Base-by-base conservation (phyloP, 2,113 vertebrate genomes). In the Erythrolamprus reginae region DNA sequence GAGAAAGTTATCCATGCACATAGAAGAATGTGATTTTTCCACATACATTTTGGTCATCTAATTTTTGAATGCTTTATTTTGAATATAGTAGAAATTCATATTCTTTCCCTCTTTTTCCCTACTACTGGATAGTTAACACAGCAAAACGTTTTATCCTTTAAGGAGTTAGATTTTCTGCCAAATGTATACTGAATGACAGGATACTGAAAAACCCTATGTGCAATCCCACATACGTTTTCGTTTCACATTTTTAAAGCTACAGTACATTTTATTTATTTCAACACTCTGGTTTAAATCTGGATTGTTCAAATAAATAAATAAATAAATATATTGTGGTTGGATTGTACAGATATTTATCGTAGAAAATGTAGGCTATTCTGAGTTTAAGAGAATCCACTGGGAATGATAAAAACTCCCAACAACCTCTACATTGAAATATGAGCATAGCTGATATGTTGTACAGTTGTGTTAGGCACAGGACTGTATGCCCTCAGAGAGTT, bases 61-160 rank as follows among this genome's bases (percentile, higher is more conserved):
- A 86, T 94, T 94, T 93, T 94, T 93, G 86, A 92, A 58, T 89
- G 38, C 42, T 70, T 95, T 94, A 84, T 94, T 91, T 55, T 89
- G 83, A 82, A 53, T 88, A 6, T 55, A 92, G 89, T 90, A 88
- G 93, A 90, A 56, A 61, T 15, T 77, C 33, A 77, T 33, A 77
- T 77, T 77, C 4, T 19, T 38, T 38, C 33, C 2, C 65, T 77
- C n/a, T 77, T 38, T 77, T 21, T 0, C 21, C 51, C 51, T 52
- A n/a, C 86, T 82, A 82, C 0, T 0, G 0, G 17, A 7, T 10
- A 17, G 6, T 47, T 90, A 45, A 89, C 8, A 9, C 89, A 90
- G 47, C 3, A 2, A 85, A 70, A 61, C 61, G 10, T 51, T 65
- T 93, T 93, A 9, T 88, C 3, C 89, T 93, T 91, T 51, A 90